Evolutionary conservation across 2,797 vertebrate species (phyloP).

Genomic region (Oryzias sinensis): DNA sequence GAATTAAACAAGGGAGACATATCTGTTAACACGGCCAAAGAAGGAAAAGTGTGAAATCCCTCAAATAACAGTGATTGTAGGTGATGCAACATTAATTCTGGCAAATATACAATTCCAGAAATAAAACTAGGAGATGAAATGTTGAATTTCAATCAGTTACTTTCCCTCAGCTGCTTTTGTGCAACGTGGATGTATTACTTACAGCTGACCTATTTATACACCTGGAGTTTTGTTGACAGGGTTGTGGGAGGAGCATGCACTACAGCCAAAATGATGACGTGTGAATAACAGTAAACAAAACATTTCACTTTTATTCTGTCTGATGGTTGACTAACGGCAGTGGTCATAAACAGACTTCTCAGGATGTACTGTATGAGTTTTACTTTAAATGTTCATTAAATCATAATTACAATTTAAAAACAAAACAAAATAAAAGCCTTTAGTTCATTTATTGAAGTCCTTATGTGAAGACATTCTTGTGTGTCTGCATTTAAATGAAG

Average conservation of each 20-base stretch:
- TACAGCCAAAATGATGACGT: constrained; percentile 1
- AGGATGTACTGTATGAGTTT: not conserved
- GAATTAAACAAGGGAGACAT: no score
- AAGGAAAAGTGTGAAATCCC: no score
- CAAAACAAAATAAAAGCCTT: not conserved
- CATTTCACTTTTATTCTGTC: constrained; percentile 37
- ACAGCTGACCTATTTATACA: constrained; percentile 72
- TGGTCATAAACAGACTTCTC: no score
- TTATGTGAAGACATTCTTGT: constrained; percentile 37
- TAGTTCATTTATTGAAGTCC: constrained; percentile 4
- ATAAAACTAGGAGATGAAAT: constrained; percentile 15
- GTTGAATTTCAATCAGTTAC: not conserved
- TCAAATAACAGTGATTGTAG: no score
- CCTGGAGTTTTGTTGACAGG: constrained; percentile 36
- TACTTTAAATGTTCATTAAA: not conserved
- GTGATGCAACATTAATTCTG: no score
- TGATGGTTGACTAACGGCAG: not conserved
- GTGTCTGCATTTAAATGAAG: constrained; percentile 15
- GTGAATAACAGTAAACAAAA: no score
- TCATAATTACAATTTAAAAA: not conserved
- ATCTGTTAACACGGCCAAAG: no score
- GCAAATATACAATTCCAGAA: no score
- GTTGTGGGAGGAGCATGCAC: constrained; percentile 31
- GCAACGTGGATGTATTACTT: constrained; percentile 34
- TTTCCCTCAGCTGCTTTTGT: constrained; percentile 2